Evolutionary conservation across 2,113 vertebrate species (phyloP).

Genomic region (Petroica traversi): DNA sequence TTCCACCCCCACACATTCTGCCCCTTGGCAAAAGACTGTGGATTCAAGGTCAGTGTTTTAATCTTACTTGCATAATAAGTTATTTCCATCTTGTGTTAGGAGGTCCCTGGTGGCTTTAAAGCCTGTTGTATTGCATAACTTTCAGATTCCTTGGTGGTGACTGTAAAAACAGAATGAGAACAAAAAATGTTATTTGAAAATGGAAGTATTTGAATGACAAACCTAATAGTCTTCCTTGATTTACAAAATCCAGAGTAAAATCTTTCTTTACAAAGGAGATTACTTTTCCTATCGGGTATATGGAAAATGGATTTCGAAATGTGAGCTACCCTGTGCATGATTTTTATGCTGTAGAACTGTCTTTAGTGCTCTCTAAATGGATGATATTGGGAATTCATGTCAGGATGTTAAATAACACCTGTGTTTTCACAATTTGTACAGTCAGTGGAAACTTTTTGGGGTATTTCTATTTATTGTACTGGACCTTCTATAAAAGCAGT

Average conservation of each 20-base stretch:
- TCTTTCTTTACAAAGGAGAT: background rate
- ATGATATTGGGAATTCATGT: background rate
- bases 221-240: background rate
- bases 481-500: background rate
- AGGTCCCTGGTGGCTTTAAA: slow-evolving; percentile 16
- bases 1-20: background rate
- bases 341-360: background rate
- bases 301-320: background rate
- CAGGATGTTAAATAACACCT: background rate
- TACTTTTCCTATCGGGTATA: background rate
- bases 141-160: slow-evolving; percentile 48
- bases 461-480: background rate
- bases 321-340: background rate
- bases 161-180: slow-evolving; percentile 26
- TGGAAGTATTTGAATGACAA: background rate
- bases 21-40: slow-evolving; percentile 24
- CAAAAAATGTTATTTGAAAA: slow-evolving; percentile 13
- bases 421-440: background rate
- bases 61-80: slow-evolving; percentile 39
- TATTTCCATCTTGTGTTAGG: slow-evolving; percentile 35
- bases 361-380: background rate
- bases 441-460: background rate
- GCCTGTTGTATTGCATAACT: slow-evolving; percentile 18
- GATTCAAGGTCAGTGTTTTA: slow-evolving; percentile 43
- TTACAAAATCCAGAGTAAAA: background rate